Evolutionary conservation across 2,797 vertebrate species (phyloP).

Genomic region (Coregonus suidteri): DNA sequence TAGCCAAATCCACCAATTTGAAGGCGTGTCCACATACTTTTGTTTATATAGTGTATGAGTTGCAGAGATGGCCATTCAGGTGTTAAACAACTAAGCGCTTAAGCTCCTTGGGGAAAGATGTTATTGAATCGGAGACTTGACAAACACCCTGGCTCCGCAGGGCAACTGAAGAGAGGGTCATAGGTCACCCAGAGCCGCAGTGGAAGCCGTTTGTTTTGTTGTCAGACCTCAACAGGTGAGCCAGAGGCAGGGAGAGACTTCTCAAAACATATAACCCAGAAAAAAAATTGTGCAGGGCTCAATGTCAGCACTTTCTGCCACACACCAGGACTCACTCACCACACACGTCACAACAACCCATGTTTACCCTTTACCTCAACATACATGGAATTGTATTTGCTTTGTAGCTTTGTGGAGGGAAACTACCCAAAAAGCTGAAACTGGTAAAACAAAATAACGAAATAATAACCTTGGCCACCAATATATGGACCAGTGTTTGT

Average conservation of each 20-base stretch:
- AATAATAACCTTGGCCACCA: conserved; percentile 46
- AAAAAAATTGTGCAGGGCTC: conserved; percentile 65
- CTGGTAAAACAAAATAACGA: conserved; percentile 33
- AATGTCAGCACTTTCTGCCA: conserved; percentile 72
- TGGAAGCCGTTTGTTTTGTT: conserved; percentile 80
- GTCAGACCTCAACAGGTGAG: conserved; percentile 83
- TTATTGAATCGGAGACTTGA: conserved; percentile 76
- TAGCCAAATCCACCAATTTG: no score
- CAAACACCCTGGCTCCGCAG: conserved; percentile 68
- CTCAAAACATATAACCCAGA: conserved; percentile 73
- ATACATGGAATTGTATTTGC: conserved; percentile 57
- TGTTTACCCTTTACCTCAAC: conserved; percentile 57
- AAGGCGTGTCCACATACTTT: no score
- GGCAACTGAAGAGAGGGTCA: conserved; percentile 75
- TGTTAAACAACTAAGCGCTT: conserved; percentile 76
- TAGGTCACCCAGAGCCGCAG: conserved; percentile 71
- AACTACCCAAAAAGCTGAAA: conserved; percentile 28
- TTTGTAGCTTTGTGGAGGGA: conserved; percentile 57
- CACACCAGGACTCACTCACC: conserved; percentile 75
- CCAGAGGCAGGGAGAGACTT: conserved; percentile 59
- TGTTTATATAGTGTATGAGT: conserved; percentile 14
- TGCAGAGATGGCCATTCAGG: conserved; percentile 69
- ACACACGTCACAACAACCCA: conserved; percentile 73
- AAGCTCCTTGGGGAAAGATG: conserved; percentile 67
- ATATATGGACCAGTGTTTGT: conserved; percentile 63